These are phyloP conservation scores for Tholera decimalis DNA, from an alignment of 2,888 invertebrate species.

Conservation along the genomic window DNA sequence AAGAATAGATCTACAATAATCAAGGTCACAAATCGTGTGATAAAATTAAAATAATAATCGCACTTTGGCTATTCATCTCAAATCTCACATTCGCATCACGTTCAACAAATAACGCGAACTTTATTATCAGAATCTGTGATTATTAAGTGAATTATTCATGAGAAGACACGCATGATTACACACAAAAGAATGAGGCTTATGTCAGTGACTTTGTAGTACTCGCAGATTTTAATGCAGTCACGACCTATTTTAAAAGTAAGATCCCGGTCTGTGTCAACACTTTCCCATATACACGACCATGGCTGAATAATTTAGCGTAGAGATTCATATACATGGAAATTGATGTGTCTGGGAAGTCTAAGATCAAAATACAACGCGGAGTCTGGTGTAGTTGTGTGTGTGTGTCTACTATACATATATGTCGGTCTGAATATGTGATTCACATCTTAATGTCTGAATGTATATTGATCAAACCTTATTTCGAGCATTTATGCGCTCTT, in stretches of 20 bases:
- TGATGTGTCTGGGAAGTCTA: constrained; percentile 32
- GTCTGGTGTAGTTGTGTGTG: too few relatives aligned
- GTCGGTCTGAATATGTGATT: too few relatives aligned
- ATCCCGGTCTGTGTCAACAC: constrained; percentile 43
- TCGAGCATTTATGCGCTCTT: too few relatives aligned
- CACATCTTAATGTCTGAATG: too few relatives aligned
- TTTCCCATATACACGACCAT: constrained; percentile 46
- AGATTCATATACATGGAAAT: constrained; percentile 23
- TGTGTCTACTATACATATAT: too few relatives aligned
- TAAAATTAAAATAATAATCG: constrained; percentile 42
- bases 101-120: constrained; percentile 54
- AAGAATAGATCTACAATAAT: not conserved
- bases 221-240: constrained; percentile 48
- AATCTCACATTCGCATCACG: constrained; percentile 59
- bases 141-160: constrained; percentile 65
- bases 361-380: not conserved
- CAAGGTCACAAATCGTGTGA: constrained; percentile 40
- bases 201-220: constrained; percentile 45
- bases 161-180: constrained; percentile 52
- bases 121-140: constrained; percentile 59
- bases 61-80: constrained; percentile 30
- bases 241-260: constrained; percentile 59
- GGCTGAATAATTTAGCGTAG: constrained; percentile 35
- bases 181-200: constrained; percentile 61
- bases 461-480: too few relatives aligned